Evolutionary conservation across 2,888 invertebrate genomes (phyloP).

Genomic region (Prosapia bicincta): DNA sequence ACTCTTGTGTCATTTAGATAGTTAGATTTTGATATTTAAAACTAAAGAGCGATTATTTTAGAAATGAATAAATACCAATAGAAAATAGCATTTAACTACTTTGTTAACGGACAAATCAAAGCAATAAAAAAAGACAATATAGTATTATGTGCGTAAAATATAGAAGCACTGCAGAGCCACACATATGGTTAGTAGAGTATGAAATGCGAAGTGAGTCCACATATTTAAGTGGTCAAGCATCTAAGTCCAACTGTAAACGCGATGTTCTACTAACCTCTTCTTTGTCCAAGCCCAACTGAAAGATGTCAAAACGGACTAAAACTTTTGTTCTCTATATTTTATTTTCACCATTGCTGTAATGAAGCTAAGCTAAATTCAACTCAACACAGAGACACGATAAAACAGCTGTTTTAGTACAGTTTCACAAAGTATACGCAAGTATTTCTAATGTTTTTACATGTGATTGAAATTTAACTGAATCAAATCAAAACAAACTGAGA

Average conservation of each 20-base stretch:
- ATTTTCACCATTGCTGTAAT: conserved; percentile 31
- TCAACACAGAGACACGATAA: conserved; percentile 16
- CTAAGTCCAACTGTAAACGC: not conserved
- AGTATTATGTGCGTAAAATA: not conserved
- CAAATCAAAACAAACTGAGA: too few relatives aligned
- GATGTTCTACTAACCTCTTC: conserved; percentile 65
- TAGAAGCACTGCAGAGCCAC: not conserved
- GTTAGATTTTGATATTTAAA: too few relatives aligned
- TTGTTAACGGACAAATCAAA: not conserved
- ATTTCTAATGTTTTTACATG: too few relatives aligned
- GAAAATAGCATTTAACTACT: too few relatives aligned
- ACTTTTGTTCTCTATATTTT: conserved; percentile 24
- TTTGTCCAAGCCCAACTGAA: conserved; percentile 90
- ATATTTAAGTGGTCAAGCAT: not conserved
- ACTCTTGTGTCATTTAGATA: too few relatives aligned
- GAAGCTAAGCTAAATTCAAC: conserved; percentile 37
- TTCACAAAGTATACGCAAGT: not conserved
- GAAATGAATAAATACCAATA: too few relatives aligned
- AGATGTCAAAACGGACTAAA: conserved; percentile 47
- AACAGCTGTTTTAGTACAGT: conserved; percentile 26
- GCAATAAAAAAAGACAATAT: not conserved
- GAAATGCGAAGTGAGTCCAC: not conserved
- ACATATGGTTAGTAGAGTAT: not conserved
- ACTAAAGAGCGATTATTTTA: too few relatives aligned
- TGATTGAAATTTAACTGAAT: too few relatives aligned